Evolutionary conservation across 2,113 vertebrate genomes (phyloP).

Genomic region (Leucosticte australis): DNA sequence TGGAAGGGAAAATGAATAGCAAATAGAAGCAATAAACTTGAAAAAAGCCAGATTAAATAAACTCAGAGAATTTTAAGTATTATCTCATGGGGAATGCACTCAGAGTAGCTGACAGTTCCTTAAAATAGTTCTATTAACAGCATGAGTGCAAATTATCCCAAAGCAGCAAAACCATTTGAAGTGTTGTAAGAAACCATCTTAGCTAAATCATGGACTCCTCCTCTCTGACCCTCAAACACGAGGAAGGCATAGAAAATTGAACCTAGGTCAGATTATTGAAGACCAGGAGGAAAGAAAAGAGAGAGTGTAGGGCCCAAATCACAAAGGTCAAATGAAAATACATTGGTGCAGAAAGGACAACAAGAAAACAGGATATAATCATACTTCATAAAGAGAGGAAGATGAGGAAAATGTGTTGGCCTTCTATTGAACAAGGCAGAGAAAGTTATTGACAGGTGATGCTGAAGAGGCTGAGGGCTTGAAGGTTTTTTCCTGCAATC

Average conservation of each 20-base stretch:
- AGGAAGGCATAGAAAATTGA: neutral
- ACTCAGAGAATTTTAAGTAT: neutral
- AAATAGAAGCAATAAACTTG: neutral
- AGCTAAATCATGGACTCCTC: neutral
- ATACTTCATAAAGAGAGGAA: neutral
- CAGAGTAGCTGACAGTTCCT: neutral
- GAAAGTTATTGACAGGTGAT: neutral
- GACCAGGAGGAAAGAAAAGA: neutral
- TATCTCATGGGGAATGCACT: neutral
- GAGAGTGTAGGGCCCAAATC: neutral
- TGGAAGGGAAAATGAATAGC: neutral
- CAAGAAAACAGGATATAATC: neutral
- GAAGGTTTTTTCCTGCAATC: neutral
- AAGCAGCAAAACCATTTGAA: slow-evolving; percentile 1
- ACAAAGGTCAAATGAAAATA: neutral
- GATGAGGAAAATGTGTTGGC: neutral
- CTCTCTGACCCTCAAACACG: neutral
- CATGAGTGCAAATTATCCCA: slow-evolving; percentile 7
- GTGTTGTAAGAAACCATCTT: neutral
- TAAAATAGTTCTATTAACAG: slow-evolving; percentile 8
- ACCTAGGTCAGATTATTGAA: neutral
- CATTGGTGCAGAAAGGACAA: neutral
- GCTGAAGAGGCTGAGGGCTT: neutral
- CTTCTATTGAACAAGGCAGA: neutral
- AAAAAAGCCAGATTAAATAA: neutral